These are phyloP conservation scores for Sussaba pulchella DNA, from an alignment of 2,888 invertebrate species.

Conservation along the genomic window DNA sequence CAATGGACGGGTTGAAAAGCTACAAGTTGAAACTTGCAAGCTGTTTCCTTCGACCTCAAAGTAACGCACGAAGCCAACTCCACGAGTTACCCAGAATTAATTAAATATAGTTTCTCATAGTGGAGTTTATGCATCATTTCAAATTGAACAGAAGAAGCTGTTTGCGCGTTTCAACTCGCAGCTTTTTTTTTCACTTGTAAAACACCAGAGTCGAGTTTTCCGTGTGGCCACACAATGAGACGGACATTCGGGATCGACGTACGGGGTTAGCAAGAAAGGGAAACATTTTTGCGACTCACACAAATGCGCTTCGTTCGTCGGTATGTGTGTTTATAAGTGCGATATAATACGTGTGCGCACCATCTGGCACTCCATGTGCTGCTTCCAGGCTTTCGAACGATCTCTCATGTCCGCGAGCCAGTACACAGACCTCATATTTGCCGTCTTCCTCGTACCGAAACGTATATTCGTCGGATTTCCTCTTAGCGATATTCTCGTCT, in stretches of 20 bases:
- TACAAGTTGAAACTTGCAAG: too few species aligned
- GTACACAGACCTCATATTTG: conserved; percentile 43
- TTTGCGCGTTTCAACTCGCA: too few species aligned
- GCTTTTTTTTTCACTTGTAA: too few species aligned
- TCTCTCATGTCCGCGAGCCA: conserved; percentile 57
- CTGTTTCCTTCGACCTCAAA: too few species aligned
- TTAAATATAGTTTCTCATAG: too few species aligned
- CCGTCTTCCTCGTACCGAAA: conserved; percentile 7
- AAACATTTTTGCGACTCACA: conserved; percentile 49
- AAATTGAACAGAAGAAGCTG: conserved; percentile 11
- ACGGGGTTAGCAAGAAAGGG: conserved; percentile 19
- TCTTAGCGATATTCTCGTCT: not conserved
- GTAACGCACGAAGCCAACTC: too few species aligned
- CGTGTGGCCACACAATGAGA: not conserved
- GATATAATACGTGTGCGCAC: conserved; percentile 73
- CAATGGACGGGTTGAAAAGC: too few species aligned
- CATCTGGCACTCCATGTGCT: conserved; percentile 81
- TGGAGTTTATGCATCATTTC: too few species aligned
- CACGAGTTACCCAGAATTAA: too few species aligned
- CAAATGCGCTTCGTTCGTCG: conserved; percentile 42
- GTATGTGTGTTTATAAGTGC: conserved; percentile 37
- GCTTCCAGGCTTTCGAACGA: conserved; percentile 52
- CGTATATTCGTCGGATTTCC: conserved; percentile 11
- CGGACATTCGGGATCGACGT: not conserved
- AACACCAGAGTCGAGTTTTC: not conserved